phyloP scores from a whole-genome alignment of 1,140 invertebrate species.

The Drosophila setifemur region DNA sequence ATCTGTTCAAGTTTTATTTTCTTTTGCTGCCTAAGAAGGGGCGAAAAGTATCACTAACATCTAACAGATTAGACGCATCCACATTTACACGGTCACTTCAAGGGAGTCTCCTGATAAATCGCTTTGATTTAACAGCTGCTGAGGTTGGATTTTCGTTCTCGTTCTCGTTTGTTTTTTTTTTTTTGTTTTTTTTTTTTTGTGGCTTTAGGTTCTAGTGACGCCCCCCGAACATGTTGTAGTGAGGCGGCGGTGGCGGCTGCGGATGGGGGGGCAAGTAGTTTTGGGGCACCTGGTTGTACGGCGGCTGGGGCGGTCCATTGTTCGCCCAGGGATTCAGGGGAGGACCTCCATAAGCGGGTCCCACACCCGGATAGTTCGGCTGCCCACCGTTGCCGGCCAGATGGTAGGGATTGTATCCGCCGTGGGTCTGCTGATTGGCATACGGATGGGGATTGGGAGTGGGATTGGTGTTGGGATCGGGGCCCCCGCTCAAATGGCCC shows the following conservation, averaged over 20 bases:
- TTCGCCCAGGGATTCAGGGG: constrained; percentile 59
- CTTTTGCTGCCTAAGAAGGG: too few species aligned
- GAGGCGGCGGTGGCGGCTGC: constrained; percentile 29
- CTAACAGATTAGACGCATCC: not conserved
- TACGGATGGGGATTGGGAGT: constrained; percentile 8
- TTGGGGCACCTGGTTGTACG: constrained; percentile 30
- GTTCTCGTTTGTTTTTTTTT: too few species aligned
- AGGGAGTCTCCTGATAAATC: too few species aligned
- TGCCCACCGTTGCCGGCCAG: not conserved
- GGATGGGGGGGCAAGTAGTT: constrained; percentile 42
- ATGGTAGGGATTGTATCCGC: constrained; percentile 34
- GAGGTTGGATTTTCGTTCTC: too few species aligned
- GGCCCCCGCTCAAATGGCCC: not conserved
- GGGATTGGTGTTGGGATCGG: too few species aligned
- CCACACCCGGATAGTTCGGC: constrained; percentile 8
- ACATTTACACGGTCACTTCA: constrained; percentile 6
- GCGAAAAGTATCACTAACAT: not conserved
- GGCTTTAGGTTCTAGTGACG: constrained; percentile 25
- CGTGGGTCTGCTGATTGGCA: not conserved
- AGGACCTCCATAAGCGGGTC: not conserved
- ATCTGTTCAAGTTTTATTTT: too few species aligned
- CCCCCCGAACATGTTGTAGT: constrained; percentile 53
- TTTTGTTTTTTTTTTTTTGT: too few species aligned
- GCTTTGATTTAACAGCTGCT: too few species aligned
- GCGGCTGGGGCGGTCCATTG: constrained; percentile 35